Evolutionary conservation across 2,113 vertebrate genomes (phyloP), one percentile per base, ranked within the genome.

Genomic region (Cygnus atratus): DNA sequence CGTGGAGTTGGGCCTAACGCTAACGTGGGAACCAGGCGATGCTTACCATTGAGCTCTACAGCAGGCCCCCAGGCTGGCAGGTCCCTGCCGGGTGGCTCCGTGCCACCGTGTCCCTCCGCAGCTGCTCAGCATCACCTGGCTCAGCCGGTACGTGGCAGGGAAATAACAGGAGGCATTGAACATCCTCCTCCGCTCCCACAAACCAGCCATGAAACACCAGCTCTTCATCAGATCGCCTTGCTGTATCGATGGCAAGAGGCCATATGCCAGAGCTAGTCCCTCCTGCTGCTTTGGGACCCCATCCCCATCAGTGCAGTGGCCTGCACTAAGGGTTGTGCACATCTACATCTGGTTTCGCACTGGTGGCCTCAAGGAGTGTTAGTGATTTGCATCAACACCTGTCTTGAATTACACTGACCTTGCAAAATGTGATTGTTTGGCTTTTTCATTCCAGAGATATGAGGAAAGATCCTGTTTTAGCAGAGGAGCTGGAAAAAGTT

Each of bases 401-500:
- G 72, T 84, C 58, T 93, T 93, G 61, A 95, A 90, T 93, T 94
- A 92, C 61, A 29, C 35, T 90, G 54, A n/a, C 57, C 26, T 76
- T 92, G 72, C 68, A 91, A 91, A 92, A 95, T 76, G 50, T 39
- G 68, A 59, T 89, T 88, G 44, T 90, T 86, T 93, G 92, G 58
- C 35, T 94, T 92, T 94, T 79, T 93, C 72, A 68, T 97, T 97
- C 11, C 97, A 99, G 99, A 28, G 97, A 98, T 21, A 90, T 99
- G 61, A 92, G 98, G 70, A 97, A 98, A 28, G 97, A 98, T 48
- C 84, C 93, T 16, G 97, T 97, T 33, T 96, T 99, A 94, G 90
- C 96, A 0, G 74, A 83, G 5, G 97, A 98, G 79, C 84, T 99
- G 73, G 97, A 98, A 71, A 91, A 75, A 33, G 57, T 96, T 73